These are phyloP conservation scores for Alouatta palliata DNA, from an alignment of 2,113 vertebrate species.

Conservation along the genomic window DNA sequence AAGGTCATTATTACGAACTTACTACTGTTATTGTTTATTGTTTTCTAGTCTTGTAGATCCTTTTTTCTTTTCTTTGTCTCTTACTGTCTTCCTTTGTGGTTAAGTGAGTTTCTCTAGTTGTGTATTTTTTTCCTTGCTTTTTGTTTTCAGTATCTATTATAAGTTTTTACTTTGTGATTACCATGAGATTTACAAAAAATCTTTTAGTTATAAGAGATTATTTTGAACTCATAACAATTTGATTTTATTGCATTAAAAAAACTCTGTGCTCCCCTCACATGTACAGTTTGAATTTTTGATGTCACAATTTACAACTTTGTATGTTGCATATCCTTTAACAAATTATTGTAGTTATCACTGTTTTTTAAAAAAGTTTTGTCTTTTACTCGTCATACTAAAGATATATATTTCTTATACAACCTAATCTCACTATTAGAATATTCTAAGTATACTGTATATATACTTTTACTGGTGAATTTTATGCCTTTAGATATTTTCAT, in stretches of 20 bases:
- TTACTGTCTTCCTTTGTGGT: neutral
- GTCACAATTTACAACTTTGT: neutral
- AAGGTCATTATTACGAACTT: neutral
- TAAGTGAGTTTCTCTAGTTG: neutral
- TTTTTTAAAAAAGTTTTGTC: neutral
- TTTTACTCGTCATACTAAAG: neutral
- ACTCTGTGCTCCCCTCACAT: neutral
- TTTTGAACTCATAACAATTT: neutral
- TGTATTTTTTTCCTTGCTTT: neutral
- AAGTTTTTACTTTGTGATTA: neutral
- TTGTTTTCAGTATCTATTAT: neutral
- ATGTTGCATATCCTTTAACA: neutral
- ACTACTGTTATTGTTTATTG: neutral
- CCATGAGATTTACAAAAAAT: neutral
- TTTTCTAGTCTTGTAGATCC: neutral
- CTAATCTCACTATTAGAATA: neutral
- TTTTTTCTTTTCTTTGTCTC: neutral
- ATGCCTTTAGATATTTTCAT: neutral
- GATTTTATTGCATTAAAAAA: neutral
- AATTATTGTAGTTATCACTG: neutral
- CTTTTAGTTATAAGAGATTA: neutral
- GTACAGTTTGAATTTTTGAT: neutral
- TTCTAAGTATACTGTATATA: neutral
- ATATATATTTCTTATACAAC: neutral
- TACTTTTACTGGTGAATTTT: neutral